A percentile compares a stretch with the other conserved stretches of the same genome.
phyloP scores from a whole-genome alignment of 1,140 invertebrate genomes.

The Pseudomyrmex gracilis region DNA sequence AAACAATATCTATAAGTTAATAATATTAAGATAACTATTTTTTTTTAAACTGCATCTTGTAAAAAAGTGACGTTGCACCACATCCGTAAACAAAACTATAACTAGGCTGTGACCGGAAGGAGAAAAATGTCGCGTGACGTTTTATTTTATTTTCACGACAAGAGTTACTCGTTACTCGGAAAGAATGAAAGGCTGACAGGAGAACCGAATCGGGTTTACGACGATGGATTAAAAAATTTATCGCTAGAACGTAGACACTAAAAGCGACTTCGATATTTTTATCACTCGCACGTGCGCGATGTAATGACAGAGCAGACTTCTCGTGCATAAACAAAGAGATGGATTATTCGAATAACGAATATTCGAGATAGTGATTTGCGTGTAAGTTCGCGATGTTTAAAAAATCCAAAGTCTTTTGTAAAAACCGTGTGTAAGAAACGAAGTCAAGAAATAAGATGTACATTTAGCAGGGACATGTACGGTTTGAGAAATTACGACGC shows the following conservation, averaged over 20 bases:
- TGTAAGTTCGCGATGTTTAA: background rate
- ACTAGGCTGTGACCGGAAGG: background rate
- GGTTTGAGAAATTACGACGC: background rate
- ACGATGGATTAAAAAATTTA: constrained; percentile 49
- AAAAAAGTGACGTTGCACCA: background rate
- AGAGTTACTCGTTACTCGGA: background rate
- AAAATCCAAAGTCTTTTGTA: background rate
- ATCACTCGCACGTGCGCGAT: background rate
- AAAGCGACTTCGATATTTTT: background rate
- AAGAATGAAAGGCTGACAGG: background rate
- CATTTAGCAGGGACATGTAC: background rate
- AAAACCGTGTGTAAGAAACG: background rate
- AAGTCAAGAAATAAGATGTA: background rate
- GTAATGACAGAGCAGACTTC: constrained; percentile 31
- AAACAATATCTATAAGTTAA: too few relatives aligned
- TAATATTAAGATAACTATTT: too few relatives aligned
- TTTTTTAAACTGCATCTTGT: too few relatives aligned
- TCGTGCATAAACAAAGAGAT: background rate
- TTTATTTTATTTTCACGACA: constrained; percentile 27
- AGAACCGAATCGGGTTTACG: constrained; percentile 28
- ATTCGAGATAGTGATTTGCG: background rate
- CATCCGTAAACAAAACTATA: constrained; percentile 37
- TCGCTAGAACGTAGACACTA: background rate
- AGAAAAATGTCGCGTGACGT: background rate
- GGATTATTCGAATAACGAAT: background rate